phyloP scores from a whole-genome alignment of 2,797 vertebrate species.

The Chaunax sp. region DNA sequence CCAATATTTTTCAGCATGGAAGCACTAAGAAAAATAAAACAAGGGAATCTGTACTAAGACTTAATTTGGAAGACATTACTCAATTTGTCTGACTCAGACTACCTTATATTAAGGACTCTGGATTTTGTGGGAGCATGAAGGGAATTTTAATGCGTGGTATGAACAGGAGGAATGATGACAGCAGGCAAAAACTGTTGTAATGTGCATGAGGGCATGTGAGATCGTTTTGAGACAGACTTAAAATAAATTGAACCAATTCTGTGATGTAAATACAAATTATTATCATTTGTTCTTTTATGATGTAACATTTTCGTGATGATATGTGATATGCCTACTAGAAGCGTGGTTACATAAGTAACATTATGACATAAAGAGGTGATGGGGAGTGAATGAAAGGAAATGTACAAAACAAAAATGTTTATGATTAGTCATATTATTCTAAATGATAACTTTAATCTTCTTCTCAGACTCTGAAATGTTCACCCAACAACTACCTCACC shows the following conservation, averaged over 20 bases:
- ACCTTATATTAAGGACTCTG: neutral
- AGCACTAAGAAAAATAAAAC: neutral
- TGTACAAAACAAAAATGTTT: too few relatives aligned
- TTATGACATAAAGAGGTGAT: neutral
- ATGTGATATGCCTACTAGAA: too few relatives aligned
- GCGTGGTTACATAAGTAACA: neutral
- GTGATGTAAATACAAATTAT: neutral
- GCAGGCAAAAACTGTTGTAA: too few relatives aligned
- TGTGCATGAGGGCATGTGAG: too few relatives aligned
- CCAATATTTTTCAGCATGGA: neutral
- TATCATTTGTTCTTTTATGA: too few relatives aligned
- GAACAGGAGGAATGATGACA: too few relatives aligned
- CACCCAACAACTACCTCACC: constrained; percentile 95
- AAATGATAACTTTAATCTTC: neutral
- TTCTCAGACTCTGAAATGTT: constrained; percentile 90
- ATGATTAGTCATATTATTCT: neutral
- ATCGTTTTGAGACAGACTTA: too few relatives aligned
- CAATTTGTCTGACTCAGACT: neutral
- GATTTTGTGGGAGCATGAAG: too few relatives aligned
- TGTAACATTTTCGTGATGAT: too few relatives aligned
- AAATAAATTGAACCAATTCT: too few relatives aligned
- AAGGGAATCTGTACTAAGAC: neutral
- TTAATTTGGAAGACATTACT: neutral
- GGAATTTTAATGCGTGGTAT: too few relatives aligned
- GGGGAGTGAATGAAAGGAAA: neutral